Conservation (phyloP, 2,888 invertebrate species). For the Coelinius sp. region DNA sequence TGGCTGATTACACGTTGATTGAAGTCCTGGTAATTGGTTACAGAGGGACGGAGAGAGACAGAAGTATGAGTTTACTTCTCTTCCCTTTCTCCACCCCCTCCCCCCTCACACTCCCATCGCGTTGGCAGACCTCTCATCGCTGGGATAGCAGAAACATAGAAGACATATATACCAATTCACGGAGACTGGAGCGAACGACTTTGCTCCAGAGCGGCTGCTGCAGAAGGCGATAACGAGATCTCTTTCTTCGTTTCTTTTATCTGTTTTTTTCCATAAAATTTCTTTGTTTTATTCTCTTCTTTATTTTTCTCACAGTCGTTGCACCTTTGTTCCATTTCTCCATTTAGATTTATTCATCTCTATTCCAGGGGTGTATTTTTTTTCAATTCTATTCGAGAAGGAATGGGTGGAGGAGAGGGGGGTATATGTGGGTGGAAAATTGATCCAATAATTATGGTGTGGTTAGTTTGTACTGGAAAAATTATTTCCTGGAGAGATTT, state of each 20-base stretch:
- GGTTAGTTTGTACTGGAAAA: too few relatives aligned
- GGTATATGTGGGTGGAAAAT: too few relatives aligned
- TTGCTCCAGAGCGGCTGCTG: neutral
- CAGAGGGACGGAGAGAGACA: conserved; percentile 28
- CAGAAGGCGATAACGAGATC: conserved; percentile 22
- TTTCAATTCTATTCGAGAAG: too few relatives aligned
- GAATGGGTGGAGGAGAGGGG: too few relatives aligned
- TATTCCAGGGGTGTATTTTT: neutral
- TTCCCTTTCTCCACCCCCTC: conserved; percentile 1
- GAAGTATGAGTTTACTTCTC: neutral
- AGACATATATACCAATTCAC: conserved; percentile 14
- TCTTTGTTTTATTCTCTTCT: neutral
- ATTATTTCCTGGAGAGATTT: too few relatives aligned
- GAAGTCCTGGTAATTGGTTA: conserved; percentile 53
- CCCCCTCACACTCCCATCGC: neutral
- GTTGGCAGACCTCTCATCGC: conserved; percentile 9
- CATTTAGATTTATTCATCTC: conserved; percentile 1
- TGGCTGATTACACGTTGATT: conserved; percentile 53
- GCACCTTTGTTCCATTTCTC: conserved; percentile 6
- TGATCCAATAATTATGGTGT: too few relatives aligned
- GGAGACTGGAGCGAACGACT: conserved; percentile 12
- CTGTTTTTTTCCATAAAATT: conserved; percentile 9
- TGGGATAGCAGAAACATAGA: neutral
- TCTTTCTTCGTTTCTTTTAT: neutral
- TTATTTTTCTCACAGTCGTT: neutral